Base-by-base conservation (phyloP, 2,888 invertebrate genomes). In the Notodonta dromedarius region DNA sequence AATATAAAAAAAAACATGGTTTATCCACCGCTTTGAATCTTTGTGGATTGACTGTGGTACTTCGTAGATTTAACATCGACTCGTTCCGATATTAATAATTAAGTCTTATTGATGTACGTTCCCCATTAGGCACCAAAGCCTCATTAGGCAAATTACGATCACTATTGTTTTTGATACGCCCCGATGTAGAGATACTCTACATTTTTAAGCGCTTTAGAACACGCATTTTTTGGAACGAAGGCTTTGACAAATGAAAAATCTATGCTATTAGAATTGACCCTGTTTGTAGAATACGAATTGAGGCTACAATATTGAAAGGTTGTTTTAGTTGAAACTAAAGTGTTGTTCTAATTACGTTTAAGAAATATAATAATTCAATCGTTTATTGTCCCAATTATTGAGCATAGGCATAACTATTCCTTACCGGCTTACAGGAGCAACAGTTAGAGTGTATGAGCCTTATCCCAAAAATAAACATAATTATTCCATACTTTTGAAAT, bases 161-260 rank as follows among this genome's bases (percentile, higher is more conserved):
- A 9, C 16, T 9, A 50, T 14, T 50, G 50, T 50, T 1, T 32
- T 13, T 52, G 8, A 52, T 24, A 11, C 24, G 32, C 32, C 16
- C 46, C n/a, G 46, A 46, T 46, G 16, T 16, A 9, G 14, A 50
- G 16, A 5, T 50, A 50, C 16, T 6, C 14, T 16, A 50, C 9
- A 50, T 16, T 14, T 48, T 9, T 12, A n/a, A n/a, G 5, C n/a
- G 46, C 16, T 50, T 50, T 9, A 3, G 50, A 16, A 48, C 7
- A 48, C n/a, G 48, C 48, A 16, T 16, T 50, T 52, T 52, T 52
- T 12, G 12, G 32, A 52, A 52, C 51, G 24, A 51, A 24, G n/a
- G 51, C 52, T 52, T 32, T 52, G 52, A 52, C 32, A 32, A 52
- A 52, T 32, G 32, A 32, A 32, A 11, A 24, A 32, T 13, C 12